A percentile compares a stretch with the other conserved stretches of the same genome.
Conservation (phyloP, 2,888 invertebrate genomes). For the Drosophila rubida region DNA sequence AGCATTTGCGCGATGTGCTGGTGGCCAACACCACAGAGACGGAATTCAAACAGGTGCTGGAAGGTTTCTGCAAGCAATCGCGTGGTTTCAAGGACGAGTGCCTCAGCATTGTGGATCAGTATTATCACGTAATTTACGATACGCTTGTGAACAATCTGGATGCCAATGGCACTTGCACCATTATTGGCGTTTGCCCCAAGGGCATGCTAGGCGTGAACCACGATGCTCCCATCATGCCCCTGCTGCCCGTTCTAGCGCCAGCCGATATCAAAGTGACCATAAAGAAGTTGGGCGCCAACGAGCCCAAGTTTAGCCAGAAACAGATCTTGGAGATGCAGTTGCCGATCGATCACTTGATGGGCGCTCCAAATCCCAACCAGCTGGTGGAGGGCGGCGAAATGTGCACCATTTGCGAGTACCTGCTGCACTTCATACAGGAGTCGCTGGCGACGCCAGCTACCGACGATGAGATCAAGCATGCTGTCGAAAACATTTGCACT, state of each 20-base stretch:
- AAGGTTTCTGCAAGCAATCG: constrained; percentile 93
- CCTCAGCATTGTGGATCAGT: constrained; percentile 90
- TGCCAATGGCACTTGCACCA: constrained; percentile 88
- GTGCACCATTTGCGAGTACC: constrained; percentile 93
- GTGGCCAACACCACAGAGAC: constrained; percentile 93
- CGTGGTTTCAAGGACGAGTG: constrained; percentile 91
- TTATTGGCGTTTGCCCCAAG: constrained; percentile 86
- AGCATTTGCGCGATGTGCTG: constrained; percentile 91
- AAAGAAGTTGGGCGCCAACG: constrained; percentile 79
- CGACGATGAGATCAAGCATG: constrained; percentile 89
- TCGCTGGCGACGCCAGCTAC: constrained; percentile 88
- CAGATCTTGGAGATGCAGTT: constrained; percentile 84
- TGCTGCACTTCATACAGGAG: constrained; percentile 92
- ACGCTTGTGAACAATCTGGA: constrained; percentile 89
- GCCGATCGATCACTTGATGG: constrained; percentile 86
- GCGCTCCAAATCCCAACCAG: constrained; percentile 81
- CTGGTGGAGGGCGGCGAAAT: constrained; percentile 85
- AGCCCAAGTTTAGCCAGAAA: constrained; percentile 81
- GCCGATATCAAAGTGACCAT: constrained; percentile 84
- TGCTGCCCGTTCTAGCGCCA: constrained; percentile 86
- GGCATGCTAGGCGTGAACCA: constrained; percentile 41
- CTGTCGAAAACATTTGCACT: constrained; percentile 89
- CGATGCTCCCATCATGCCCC: constrained; percentile 86
- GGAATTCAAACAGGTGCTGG: constrained; percentile 91
- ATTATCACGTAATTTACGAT: constrained; percentile 90